A percentile compares a stretch with the other conserved stretches of the same genome.
These are phyloP conservation scores for Enteromius unitaeniatus DNA, from an alignment of 2,797 vertebrate species.

Conservation along the genomic window DNA sequence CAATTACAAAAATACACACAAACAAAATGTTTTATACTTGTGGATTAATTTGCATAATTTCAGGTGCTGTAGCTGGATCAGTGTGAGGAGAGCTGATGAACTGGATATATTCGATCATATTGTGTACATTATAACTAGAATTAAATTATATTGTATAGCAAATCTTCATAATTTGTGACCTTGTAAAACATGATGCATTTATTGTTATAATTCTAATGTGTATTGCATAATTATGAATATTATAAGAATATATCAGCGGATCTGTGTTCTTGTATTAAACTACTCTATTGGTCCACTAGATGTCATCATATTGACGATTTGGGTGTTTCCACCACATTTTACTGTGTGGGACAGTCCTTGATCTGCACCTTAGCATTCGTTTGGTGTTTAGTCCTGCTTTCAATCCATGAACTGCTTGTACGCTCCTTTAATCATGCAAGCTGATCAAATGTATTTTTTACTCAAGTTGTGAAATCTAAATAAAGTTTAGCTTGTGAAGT, in stretches of 20 bases:
- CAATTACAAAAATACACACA: background rate
- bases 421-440: background rate
- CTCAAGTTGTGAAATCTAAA: background rate
- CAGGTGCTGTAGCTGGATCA: background rate
- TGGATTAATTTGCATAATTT: background rate
- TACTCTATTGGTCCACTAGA: background rate
- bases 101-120: background rate
- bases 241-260: background rate
- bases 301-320: background rate
- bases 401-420: background rate
- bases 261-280: background rate
- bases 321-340: background rate
- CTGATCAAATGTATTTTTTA: background rate
- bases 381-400: background rate
- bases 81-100: background rate
- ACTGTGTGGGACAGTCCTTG: too few relatives aligned
- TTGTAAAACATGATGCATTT: background rate
- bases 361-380: background rate
- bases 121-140: background rate
- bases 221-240: background rate
- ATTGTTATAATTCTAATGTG: background rate
- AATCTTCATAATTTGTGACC: background rate
- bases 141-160: too few relatives aligned
- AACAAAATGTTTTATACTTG: background rate
- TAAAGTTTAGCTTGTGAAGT: too few relatives aligned